A percentile compares a stretch with the other conserved stretches of the same genome.
phyloP scores from a whole-genome alignment of 1,140 invertebrate genomes.

The Fragariocoptes setiger region DNA sequence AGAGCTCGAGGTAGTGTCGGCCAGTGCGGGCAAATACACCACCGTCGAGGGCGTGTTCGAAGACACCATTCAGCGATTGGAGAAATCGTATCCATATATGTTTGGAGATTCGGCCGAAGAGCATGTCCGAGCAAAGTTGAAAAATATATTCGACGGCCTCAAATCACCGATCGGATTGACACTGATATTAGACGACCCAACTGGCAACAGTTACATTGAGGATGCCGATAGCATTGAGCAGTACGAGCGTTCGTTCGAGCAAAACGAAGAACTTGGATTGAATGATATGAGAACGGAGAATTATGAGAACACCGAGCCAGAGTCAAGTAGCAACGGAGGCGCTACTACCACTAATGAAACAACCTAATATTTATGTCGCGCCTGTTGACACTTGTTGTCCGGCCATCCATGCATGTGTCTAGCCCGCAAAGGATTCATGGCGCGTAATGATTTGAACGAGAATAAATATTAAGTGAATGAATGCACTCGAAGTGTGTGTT shows the following conservation, averaged over 20 bases:
- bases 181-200: constrained; percentile 67
- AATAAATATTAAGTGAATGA: too few relatives aligned
- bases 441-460: too few relatives aligned
- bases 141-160: constrained; percentile 31
- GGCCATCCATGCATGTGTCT: too few relatives aligned
- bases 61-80: constrained; percentile 25
- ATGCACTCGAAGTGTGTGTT: too few relatives aligned
- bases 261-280: constrained; percentile 78
- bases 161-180: constrained; percentile 24
- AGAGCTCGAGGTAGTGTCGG: constrained; percentile 44
- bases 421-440: too few relatives aligned
- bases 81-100: constrained; percentile 28
- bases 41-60: constrained; percentile 49
- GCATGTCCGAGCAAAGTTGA: constrained; percentile 21
- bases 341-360: too few relatives aligned
- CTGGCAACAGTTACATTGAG: constrained; percentile 86
- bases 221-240: constrained; percentile 28
- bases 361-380: too few relatives aligned
- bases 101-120: constrained; percentile 35
- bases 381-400: too few relatives aligned
- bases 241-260: constrained; percentile 55
- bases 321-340: too few relatives aligned
- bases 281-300: constrained; percentile 87
- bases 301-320: too few relatives aligned
- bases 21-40: constrained; percentile 71